phyloP scores from a whole-genome alignment of 2,113 vertebrate species.

The Triplophysa tibetana region DNA sequence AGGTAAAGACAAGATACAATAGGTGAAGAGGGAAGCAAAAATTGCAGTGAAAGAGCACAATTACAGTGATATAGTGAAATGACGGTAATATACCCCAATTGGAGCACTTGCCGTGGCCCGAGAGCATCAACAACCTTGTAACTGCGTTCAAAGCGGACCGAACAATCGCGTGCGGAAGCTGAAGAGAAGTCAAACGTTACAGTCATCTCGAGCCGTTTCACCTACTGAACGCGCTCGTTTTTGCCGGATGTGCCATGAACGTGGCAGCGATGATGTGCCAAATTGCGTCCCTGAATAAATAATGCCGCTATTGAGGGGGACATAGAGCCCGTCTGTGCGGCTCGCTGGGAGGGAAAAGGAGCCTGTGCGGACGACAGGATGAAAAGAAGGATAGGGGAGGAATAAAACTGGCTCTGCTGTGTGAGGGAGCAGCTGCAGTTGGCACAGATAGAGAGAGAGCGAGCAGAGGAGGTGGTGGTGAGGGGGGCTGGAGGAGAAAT shows the following conservation, averaged over 20 bases:
- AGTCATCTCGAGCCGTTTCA: conserved; percentile 29
- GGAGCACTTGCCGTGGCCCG: conserved; percentile 19
- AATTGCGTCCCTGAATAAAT: conserved; percentile 46
- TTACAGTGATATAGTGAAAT: conserved; percentile 35
- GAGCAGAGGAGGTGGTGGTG: conserved; percentile 39
- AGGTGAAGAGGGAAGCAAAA: conserved; percentile 35
- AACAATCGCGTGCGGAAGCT: conserved; percentile 23
- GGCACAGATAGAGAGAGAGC: conserved; percentile 66
- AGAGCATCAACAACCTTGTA: conserved; percentile 39
- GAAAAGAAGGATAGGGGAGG: conserved; percentile 54
- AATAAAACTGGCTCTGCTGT: conserved; percentile 48
- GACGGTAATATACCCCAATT: conserved; percentile 32
- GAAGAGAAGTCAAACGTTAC: conserved; percentile 31
- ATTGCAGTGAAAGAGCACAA: conserved; percentile 30
- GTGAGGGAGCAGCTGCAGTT: conserved; percentile 56
- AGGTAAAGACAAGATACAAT: conserved; percentile 8
- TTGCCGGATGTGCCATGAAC: conserved; percentile 42
- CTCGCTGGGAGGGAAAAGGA: conserved; percentile 34
- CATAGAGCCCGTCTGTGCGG: conserved; percentile 50
- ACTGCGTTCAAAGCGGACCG: conserved; percentile 17
- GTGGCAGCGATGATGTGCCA: conserved; percentile 43
- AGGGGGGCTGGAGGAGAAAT: conserved; percentile 53
- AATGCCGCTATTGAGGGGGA: conserved; percentile 52
- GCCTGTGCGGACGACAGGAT: conserved; percentile 55
- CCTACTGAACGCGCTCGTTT: conserved; percentile 39